Evolutionary conservation across 2,113 vertebrate species (phyloP).

Genomic region (Alligator mississippiensis): DNA sequence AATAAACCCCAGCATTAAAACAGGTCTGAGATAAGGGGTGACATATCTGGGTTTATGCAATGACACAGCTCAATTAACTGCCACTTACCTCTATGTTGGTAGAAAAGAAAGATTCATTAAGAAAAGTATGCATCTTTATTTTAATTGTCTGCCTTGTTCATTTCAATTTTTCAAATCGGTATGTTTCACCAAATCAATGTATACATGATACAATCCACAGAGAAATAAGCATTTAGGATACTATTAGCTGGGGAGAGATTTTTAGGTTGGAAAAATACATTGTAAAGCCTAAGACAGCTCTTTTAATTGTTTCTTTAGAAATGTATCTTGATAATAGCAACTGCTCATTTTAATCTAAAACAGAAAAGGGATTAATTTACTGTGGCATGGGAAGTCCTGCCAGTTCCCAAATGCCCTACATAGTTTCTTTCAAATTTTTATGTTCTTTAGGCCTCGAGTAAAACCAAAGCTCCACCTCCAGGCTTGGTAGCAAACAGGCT

Average conservation of each 20-base stretch:
- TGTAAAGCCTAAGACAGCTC: constrained; percentile 46
- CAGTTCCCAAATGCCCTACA: constrained; percentile 68
- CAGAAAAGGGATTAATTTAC: constrained; percentile 70
- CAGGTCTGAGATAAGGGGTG: neutral
- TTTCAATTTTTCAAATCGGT: constrained; percentile 23
- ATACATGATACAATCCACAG: constrained; percentile 30
- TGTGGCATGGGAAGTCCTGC: constrained; percentile 70
- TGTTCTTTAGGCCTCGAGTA: constrained; percentile 83
- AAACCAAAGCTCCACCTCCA: constrained; percentile 89
- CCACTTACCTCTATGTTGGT: neutral
- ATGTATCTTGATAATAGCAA: constrained; percentile 72
- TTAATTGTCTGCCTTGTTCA: neutral
- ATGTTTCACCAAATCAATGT: constrained; percentile 43
- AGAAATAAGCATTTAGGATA: constrained; percentile 15
- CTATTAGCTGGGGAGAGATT: constrained; percentile 35
- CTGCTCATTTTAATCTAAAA: constrained; percentile 63
- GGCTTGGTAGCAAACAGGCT: constrained; percentile 93
- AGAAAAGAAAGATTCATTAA: neutral
- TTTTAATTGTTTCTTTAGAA: constrained; percentile 65
- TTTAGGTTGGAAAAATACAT: constrained; percentile 45
- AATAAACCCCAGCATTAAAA: neutral
- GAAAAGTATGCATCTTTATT: constrained; percentile 31
- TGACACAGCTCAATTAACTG: neutral
- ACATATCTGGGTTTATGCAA: neutral
- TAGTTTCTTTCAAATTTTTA: constrained; percentile 70